phyloP scores from a whole-genome alignment of 2,888 invertebrate genomes.

The Argyresthia albistria region DNA sequence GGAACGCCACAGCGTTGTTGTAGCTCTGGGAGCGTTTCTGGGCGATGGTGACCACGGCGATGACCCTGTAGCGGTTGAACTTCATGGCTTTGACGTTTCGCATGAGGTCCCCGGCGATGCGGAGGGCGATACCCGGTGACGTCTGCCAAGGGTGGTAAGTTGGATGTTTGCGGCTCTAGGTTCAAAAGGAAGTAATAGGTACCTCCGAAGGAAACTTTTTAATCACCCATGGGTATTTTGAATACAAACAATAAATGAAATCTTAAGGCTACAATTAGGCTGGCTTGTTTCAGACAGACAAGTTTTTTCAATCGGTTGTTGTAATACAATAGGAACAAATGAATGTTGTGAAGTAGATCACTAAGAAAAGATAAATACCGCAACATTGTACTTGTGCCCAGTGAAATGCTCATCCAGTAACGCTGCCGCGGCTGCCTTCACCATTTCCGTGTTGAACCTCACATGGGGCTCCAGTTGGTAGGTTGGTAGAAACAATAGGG shows the following conservation, averaged over 20 bases:
- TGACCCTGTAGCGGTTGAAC: constrained; percentile 45
- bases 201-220: too few species aligned
- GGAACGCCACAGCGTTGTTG: constrained; percentile 45
- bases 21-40: constrained; percentile 52
- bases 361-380: constrained; percentile 19
- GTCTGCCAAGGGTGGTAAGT: constrained; percentile 13
- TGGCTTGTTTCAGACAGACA: too few species aligned
- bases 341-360: too few species aligned
- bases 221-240: too few species aligned
- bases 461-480: constrained; percentile 39
- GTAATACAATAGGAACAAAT: too few species aligned
- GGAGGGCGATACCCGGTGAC: constrained; percentile 21
- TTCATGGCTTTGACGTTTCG: constrained; percentile 30
- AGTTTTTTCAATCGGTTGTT: too few species aligned
- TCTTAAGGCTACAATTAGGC: too few species aligned
- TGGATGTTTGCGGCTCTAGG: too few species aligned
- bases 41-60: constrained; percentile 39
- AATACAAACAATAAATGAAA: too few species aligned
- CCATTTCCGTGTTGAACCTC: constrained; percentile 24
- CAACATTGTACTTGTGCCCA: constrained; percentile 40
- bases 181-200: too few species aligned
- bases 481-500: constrained; percentile 32
- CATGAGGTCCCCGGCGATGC: constrained; percentile 20
- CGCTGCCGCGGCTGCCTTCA: constrained; percentile 22
- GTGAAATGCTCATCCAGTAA: constrained; percentile 34